These are phyloP conservation scores for Stenichneumon culpator DNA, from an alignment of 2,888 invertebrate genomes.

Conservation along the genomic window DNA sequence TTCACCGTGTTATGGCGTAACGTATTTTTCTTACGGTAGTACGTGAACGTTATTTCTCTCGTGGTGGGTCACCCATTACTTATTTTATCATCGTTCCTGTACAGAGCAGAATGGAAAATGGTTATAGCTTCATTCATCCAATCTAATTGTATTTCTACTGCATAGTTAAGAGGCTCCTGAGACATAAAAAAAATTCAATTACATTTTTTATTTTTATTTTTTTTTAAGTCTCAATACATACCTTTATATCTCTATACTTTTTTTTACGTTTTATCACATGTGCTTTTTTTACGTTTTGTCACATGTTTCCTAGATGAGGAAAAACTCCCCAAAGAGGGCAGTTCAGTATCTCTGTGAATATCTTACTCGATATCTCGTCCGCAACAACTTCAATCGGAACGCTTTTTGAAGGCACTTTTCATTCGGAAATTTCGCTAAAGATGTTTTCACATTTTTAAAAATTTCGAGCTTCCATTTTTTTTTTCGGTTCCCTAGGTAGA, in stretches of 20 bases:
- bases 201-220: too few relatives aligned
- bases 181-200: too few relatives aligned
- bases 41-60: conserved; percentile 7
- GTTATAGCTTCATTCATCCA: not conserved
- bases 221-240: not conserved
- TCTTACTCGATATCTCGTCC: too few relatives aligned
- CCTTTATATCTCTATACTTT: not conserved
- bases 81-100: not conserved
- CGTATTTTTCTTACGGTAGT: not conserved
- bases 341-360: too few relatives aligned
- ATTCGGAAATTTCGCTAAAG: not conserved
- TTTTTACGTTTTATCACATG: not conserved
- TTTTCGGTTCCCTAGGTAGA: too few relatives aligned
- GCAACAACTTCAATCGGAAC: too few relatives aligned
- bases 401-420: not conserved
- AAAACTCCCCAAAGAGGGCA: too few relatives aligned
- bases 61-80: conserved; percentile 16
- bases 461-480: not conserved
- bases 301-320: not conserved
- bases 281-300: not conserved
- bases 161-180: not conserved
- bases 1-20: not conserved
- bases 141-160: not conserved
- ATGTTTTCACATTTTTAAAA: not conserved
- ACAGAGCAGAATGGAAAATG: not conserved